These are phyloP conservation scores for Zaprionus bogoriensis DNA, from an alignment of 2,888 invertebrate genomes.

Conservation along the genomic window DNA sequence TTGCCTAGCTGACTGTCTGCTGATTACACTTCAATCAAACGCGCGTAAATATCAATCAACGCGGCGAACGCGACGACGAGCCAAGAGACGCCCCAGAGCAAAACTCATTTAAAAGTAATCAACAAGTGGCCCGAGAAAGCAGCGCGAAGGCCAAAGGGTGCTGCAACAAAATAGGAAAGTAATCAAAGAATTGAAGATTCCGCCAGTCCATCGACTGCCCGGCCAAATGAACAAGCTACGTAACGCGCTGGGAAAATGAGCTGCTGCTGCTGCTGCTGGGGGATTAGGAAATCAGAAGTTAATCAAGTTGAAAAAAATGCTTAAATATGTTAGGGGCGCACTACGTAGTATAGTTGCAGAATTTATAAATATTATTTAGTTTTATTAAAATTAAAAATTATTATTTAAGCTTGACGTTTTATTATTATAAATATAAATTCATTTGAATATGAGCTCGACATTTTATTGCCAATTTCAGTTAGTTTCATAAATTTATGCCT, in stretches of 20 bases:
- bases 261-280: too few species aligned
- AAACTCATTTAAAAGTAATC: conserved; percentile 78
- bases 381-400: too few species aligned
- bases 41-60: conserved; percentile 77
- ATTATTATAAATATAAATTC: too few species aligned
- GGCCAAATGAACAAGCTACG: conserved; percentile 17
- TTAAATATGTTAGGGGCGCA: too few species aligned
- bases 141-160: conserved; percentile 14
- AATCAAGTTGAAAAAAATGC: too few species aligned
- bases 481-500: too few species aligned
- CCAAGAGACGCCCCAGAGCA: conserved; percentile 55
- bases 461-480: too few species aligned
- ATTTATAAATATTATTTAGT: too few species aligned
- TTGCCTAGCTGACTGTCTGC: conserved; percentile 36
- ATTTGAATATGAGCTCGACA: too few species aligned
- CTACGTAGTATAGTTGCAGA: too few species aligned
- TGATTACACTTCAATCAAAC: conserved; percentile 77
- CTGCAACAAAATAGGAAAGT: conserved; percentile 38
- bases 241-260: conserved; percentile 1
- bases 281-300: too few species aligned
- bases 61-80: conserved; percentile 13
- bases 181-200: conserved; percentile 39
- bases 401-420: too few species aligned
- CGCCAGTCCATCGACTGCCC: conserved; percentile 15
- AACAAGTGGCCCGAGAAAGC: conserved; percentile 62